Evolutionary conservation across 1,140 invertebrate genomes (phyloP), one percentile per base, ranked within the genome.

Genomic region (Drosophila orosa): DNA sequence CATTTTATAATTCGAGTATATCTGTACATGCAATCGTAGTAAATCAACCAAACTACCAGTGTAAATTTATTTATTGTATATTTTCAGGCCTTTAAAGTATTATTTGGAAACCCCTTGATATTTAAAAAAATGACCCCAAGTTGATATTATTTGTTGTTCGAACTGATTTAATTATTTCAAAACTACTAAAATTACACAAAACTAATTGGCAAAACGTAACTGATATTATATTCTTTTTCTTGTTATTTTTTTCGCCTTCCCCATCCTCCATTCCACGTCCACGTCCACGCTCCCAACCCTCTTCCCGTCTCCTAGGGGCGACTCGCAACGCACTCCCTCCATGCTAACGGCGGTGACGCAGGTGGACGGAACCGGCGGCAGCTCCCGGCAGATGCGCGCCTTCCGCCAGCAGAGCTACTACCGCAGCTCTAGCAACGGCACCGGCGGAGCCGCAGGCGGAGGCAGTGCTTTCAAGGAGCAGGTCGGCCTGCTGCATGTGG

Each of bases 261-360:
- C 5, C 60, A 66, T 33, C 33, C 31, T 22, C 61, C 33, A 33
- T 29, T 37, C 63, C 29, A 33, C 19, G 13, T 52, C 31, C 54
- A 27, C 8, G 17, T 22, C 27, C 17, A 42, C 19, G 29, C 24
- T 45, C 15, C n/a, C 31, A 0, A 22, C 13, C 42, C 37, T 15
- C 12, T 55, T 55, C 31, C 13, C 52, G 55, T 68, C 40, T 52
- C 55, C 17, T 44, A 92, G 91, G 81, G 91, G 85, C 29, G 89
- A 91, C 56, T 91, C 91, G 5, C 90, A 92, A 59, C 83, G 91
- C 45, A 92, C 90, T 13, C 90, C 85, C 10, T 92, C 91, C 10
- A 89, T 92, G 85, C 40, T 90, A 42, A 92, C 91, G 13, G 91
- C 89, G 9, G 85, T 91, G n/a, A 92, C 91, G 12, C 91, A 92